Evolutionary conservation across 23 tunicate genomes (phyloP), one percentile per base, ranked within the genome.

Genomic region (Diplosoma virens): DNA sequence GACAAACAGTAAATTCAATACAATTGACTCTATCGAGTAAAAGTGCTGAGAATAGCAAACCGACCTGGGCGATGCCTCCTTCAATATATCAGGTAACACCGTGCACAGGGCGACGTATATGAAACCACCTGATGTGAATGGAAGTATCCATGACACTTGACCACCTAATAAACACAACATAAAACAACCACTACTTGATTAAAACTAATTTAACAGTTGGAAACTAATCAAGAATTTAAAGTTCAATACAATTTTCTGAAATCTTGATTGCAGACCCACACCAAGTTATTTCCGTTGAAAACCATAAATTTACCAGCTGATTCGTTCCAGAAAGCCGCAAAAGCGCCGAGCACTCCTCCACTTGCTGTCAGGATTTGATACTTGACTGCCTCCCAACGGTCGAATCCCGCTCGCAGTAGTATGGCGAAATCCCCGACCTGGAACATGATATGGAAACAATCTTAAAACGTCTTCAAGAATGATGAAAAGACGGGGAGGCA

Each of bases 371-470:
- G 18, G 14, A 92, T 0, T 58, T 92, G 97, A 28, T 80, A 33
- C 59, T 92, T 84, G 25, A 90, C 97, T 3, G 97, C 97, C 45
- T 76, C 64, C 87, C 79, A 77, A 6, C 88, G 81, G 32, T 33
- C 67, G 71, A 92, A 92, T 9, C 97, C 97, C 3, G 97, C 84
- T 48, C 87, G 75, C 35, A 92, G 66, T 0, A 92, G 78, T 29
- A 92, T 85, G 14, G 97, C 97, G 69, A 92, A 92, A 52, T 92
- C 97, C 11, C 97, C 97, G 37, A 90, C 80, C 92, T 86, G n/a
- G 26, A 26, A 61, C 24, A 11, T 25, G 25, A 41, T 41, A 7
- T 41, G 14, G n/a, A n/a, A n/a, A n/a, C n/a, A n/a, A n/a, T n/a
- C n/a, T n/a, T n/a, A n/a, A n/a, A n/a, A n/a, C n/a, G n/a, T n/a